A percentile compares a stretch with the other conserved stretches of the same genome.
These are phyloP conservation scores for Acanthosepion esculentum DNA, from an alignment of 2,888 invertebrate genomes.

Conservation along the genomic window DNA sequence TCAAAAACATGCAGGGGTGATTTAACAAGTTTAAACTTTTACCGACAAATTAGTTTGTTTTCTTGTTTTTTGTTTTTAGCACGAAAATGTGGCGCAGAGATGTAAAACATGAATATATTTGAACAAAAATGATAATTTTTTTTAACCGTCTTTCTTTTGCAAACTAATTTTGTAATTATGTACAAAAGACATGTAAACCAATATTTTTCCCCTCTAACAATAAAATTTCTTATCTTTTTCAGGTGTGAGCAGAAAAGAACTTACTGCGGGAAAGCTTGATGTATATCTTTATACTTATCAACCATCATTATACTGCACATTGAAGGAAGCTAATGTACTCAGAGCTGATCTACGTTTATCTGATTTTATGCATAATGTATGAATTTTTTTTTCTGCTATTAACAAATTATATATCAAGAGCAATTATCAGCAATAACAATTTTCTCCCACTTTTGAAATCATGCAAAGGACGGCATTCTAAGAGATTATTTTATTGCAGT, in stretches of 20 bases:
- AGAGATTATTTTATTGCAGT: too few species aligned
- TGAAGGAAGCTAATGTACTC: not conserved
- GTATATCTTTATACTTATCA: not conserved
- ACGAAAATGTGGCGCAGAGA: not conserved
- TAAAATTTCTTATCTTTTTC: not conserved
- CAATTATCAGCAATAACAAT: too few species aligned
- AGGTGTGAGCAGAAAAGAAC: slow-evolving; percentile 20
- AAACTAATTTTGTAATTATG: not conserved
- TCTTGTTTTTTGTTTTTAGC: too few species aligned
- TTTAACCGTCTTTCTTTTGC: not conserved
- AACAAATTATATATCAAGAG: too few species aligned
- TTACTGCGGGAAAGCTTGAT: not conserved
- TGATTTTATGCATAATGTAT: not conserved
- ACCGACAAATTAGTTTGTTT: not conserved
- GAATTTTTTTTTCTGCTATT: not conserved
- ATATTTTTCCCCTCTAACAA: not conserved
- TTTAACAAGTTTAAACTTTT: not conserved
- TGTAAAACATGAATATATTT: not conserved
- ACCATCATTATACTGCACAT: not conserved
- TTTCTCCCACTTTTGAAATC: too few species aligned
- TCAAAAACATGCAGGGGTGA: too few species aligned
- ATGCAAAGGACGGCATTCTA: too few species aligned
- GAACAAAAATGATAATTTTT: not conserved
- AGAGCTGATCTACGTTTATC: not conserved
- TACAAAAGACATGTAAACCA: not conserved